These are phyloP conservation scores for Ischnus inquisitorius DNA, from an alignment of 2,888 invertebrate genomes.

Conservation along the genomic window DNA sequence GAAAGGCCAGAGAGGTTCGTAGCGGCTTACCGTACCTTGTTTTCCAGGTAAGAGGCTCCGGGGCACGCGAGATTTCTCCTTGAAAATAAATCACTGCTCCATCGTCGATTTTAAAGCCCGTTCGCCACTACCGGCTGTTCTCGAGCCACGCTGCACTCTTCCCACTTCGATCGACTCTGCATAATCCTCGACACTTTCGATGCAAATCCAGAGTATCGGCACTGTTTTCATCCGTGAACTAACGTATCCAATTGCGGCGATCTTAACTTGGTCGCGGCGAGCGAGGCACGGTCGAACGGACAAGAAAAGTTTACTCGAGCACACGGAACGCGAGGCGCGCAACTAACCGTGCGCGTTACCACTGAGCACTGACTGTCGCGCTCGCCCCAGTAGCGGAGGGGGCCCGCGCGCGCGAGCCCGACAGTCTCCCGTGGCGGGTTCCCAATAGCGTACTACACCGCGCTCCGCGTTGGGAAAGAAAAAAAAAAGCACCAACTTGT, in stretches of 20 bases:
- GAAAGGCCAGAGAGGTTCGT: not conserved
- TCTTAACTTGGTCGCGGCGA: not conserved
- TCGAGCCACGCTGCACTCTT: conserved; percentile 46
- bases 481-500: not conserved
- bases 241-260: conserved; percentile 5
- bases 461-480: not conserved
- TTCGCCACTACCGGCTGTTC: conserved; percentile 55
- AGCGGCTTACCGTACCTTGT: conserved; percentile 64
- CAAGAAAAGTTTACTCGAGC: conserved; percentile 45
- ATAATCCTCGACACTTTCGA: conserved; percentile 26
- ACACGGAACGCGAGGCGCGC: conserved; percentile 59
- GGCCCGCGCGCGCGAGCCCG: conserved; percentile 48
- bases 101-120: conserved; percentile 58
- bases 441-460: conserved; percentile 30
- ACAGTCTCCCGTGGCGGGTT: conserved; percentile 48
- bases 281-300: conserved; percentile 17
- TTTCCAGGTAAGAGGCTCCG: conserved; percentile 65
- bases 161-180: conserved; percentile 26
- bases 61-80: conserved; percentile 68
- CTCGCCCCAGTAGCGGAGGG: conserved; percentile 58
- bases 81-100: conserved; percentile 70
- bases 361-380: conserved; percentile 69
- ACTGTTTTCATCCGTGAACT: conserved; percentile 25
- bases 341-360: conserved; percentile 74
- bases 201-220: conserved; percentile 11